Evolutionary conservation across 2,113 vertebrate species (phyloP), one percentile per base, ranked within the genome.

Genomic region (Diphyllodes magnificus): DNA sequence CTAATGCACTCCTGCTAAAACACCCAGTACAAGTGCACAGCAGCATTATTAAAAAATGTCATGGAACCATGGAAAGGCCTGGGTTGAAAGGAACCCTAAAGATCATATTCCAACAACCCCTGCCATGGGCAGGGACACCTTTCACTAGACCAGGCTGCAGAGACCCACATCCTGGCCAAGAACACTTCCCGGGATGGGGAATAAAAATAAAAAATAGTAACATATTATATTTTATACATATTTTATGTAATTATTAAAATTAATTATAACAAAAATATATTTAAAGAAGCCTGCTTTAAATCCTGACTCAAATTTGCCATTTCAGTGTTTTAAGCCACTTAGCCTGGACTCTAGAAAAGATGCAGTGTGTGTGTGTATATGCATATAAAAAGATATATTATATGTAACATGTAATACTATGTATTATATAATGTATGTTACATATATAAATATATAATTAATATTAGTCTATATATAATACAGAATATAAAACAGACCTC

Each of bases 351-450:
- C 16, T 23, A 33, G 6, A 49, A 64, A 40, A 27, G 3, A 42
- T 3, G 31, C 4, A 20, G 30, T 6, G 24, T 33, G 7, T 49
- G 7, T 16, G 3, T 47, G 4, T 2, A 4, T 22, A 7, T 35
- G n/a, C 15, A 35, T 15, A 37, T 6, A n/a, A 24, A 16, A 7
- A 64, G 12, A 47, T 23, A 13, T 22, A 47, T 47, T 31, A 31
- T 16, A 11, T 5, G 6, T 19, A 30, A 37, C 54, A 44, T 28
- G 24, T 44, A 37, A 47, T 3, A 11, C 2, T 23, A 17, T 11
- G 17, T 30, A 40, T n/a, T 71, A 30, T 25, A 54, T 21, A n/a
- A 40, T 16, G 5, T 11, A 30, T n/a, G 21, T 6, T 23, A 49
- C 9, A 27, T 7, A n/a, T 9, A 42, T 11, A 50, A 45, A 15